phyloP scores from a whole-genome alignment of 2,888 invertebrate species.

The Drosophila birchii region DNA sequence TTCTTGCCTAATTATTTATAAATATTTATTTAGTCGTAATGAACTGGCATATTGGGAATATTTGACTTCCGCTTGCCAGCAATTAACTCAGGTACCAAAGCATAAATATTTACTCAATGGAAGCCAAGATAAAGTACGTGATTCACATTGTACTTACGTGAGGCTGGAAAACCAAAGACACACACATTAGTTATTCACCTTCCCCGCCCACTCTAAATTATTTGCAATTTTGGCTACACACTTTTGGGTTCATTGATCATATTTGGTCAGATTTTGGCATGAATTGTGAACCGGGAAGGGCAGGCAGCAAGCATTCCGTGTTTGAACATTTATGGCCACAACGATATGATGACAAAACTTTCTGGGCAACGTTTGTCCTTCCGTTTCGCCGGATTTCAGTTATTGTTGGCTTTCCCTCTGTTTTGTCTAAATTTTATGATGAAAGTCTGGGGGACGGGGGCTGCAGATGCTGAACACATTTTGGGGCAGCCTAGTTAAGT shows the following conservation, averaged over 20 bases:
- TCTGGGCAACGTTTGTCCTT: slow-evolving; percentile 52
- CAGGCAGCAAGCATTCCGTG: slow-evolving; percentile 23
- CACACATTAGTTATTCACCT: slow-evolving; percentile 1
- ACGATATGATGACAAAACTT: slow-evolving; percentile 71
- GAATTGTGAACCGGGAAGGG: slow-evolving; percentile 32
- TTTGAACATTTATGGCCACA: slow-evolving; percentile 65
- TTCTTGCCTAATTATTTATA: slow-evolving; percentile 22
- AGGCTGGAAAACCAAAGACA: slow-evolving; percentile 8
- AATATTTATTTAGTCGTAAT: slow-evolving; percentile 34
- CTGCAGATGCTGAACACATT: background rate
- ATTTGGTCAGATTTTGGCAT: slow-evolving; percentile 31
- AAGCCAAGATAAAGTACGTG: slow-evolving; percentile 2
- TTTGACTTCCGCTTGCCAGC: slow-evolving; percentile 9
- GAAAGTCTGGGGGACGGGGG: slow-evolving; percentile 6
- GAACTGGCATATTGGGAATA: slow-evolving; percentile 7
- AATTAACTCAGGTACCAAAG: slow-evolving; percentile 20
- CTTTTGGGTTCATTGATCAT: slow-evolving; percentile 34
- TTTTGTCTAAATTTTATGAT: slow-evolving; percentile 58
- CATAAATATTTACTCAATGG: slow-evolving; percentile 35
- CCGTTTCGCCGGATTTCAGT: slow-evolving; percentile 58
- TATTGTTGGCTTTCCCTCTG: slow-evolving; percentile 39
- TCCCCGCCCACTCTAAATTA: slow-evolving; percentile 50
- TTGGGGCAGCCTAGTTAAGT: slow-evolving; percentile 58
- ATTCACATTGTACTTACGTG: background rate
- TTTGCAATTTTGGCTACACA: slow-evolving; percentile 41